phyloP scores from a whole-genome alignment of 2,797 vertebrate species.

The Yasuhikotakia modesta region DNA sequence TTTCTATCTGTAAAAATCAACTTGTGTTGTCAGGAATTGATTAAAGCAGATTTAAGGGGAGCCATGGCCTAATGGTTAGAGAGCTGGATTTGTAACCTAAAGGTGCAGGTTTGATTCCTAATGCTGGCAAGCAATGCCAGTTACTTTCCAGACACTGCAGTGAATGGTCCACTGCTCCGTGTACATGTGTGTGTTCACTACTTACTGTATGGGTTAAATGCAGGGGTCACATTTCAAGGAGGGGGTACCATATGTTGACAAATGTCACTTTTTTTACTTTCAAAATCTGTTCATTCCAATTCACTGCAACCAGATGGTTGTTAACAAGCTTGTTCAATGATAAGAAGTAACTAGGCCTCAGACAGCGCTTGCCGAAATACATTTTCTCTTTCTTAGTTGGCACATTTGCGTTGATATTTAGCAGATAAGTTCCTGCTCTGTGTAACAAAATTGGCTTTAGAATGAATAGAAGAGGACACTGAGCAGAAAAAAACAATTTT shows the following conservation, averaged over 20 bases:
- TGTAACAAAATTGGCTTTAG: slow-evolving; percentile 56
- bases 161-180: too few species aligned
- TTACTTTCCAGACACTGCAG: too few species aligned
- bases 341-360: slow-evolving; percentile 7
- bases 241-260: too few species aligned
- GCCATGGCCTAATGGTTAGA: too few species aligned
- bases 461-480: slow-evolving; percentile 51
- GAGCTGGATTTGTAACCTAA: too few species aligned
- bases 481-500: not conserved
- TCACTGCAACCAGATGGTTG: slow-evolving; percentile 51
- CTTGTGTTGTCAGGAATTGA: slow-evolving; percentile 35
- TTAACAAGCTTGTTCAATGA: slow-evolving; percentile 30
- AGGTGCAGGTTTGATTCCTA: too few species aligned
- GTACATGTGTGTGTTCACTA: too few species aligned
- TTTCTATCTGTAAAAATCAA: slow-evolving; percentile 46
- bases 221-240: too few species aligned
- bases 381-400: slow-evolving; percentile 35
- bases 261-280: too few species aligned
- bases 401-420: slow-evolving; percentile 25
- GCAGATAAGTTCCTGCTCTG: slow-evolving; percentile 45
- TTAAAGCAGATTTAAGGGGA: not conserved
- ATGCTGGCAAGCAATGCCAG: too few species aligned
- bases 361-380: not conserved
- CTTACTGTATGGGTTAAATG: too few species aligned
- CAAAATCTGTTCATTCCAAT: slow-evolving; percentile 39